Conservation (phyloP, 2,113 vertebrate genomes). For the Nicator chloris region DNA sequence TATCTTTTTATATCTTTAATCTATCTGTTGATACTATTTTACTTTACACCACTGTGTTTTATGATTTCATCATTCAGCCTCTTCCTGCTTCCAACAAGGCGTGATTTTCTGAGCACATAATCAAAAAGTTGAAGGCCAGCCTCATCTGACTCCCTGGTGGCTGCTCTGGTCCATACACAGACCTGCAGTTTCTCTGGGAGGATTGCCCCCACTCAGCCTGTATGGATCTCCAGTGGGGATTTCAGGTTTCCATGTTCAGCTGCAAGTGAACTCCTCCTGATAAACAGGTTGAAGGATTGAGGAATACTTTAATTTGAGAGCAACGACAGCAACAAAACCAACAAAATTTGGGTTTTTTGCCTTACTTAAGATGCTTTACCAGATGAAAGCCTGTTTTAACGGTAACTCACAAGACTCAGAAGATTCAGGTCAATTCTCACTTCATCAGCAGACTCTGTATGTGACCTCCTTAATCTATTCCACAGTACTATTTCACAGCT, state of each 20-base stretch:
- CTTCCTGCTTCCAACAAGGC: not conserved
- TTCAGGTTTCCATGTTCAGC: not conserved
- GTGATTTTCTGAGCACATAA: not conserved
- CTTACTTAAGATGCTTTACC: not conserved
- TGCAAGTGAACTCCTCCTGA: not conserved
- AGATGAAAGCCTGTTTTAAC: not conserved
- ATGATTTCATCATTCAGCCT: not conserved
- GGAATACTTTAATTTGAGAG: not conserved
- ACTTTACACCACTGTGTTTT: not conserved
- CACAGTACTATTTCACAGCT: not conserved
- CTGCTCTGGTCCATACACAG: not conserved
- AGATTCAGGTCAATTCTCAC: not conserved
- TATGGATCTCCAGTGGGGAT: not conserved
- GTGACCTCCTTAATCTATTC: slow-evolving; percentile 14
- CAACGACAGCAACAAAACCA: not conserved
- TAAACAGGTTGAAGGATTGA: not conserved
- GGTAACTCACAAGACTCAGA: not conserved
- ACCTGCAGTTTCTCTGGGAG: not conserved
- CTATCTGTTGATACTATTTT: not conserved
- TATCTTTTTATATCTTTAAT: slow-evolving; percentile 13
- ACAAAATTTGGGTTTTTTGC: not conserved
- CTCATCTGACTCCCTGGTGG: not conserved
- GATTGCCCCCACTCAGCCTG: not conserved
- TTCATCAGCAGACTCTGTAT: not conserved
- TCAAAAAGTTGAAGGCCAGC: not conserved